Conservation (phyloP, 1,140 invertebrate genomes). For the Ips typographus region DNA sequence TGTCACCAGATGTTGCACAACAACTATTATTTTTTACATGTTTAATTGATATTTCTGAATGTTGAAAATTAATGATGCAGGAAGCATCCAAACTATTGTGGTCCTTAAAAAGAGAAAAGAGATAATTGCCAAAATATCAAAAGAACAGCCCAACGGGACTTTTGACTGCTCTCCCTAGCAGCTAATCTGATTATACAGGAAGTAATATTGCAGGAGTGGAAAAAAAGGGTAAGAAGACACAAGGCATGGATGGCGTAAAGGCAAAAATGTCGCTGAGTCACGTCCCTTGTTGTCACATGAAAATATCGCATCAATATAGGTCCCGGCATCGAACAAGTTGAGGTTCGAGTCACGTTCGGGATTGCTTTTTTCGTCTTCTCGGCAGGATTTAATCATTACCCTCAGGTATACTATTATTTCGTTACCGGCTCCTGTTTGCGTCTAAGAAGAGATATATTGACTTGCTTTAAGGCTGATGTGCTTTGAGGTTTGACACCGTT, state of each 20-base stretch:
- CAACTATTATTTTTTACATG: too few species aligned
- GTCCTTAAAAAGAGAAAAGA: too few species aligned
- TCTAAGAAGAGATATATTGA: slow-evolving; percentile 27
- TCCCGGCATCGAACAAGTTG: slow-evolving; percentile 12
- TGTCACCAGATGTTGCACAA: too few species aligned
- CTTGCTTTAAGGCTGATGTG: slow-evolving; percentile 23
- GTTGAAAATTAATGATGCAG: too few species aligned
- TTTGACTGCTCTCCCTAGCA: too few species aligned
- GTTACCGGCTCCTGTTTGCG: slow-evolving; percentile 28
- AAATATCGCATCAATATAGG: slow-evolving; percentile 35
- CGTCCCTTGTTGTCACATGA: slow-evolving; percentile 29
- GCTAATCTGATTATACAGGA: too few species aligned
- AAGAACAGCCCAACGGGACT: too few species aligned
- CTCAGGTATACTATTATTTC: slow-evolving; percentile 35
- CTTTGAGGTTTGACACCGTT: slow-evolving; percentile 24
- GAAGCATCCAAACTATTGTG: too few species aligned
- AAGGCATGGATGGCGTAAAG: slow-evolving; percentile 3
- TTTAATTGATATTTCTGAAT: too few species aligned
- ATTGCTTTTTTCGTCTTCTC: slow-evolving; percentile 32
- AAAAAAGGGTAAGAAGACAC: background rate
- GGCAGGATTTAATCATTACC: slow-evolving; percentile 32
- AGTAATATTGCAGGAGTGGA: too few species aligned
- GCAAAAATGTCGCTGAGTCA: slow-evolving; percentile 20
- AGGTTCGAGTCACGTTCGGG: slow-evolving; percentile 31
- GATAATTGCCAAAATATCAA: too few species aligned